Evolutionary conservation across 2,797 vertebrate species (phyloP).

Genomic region (Alectoris magna): DNA sequence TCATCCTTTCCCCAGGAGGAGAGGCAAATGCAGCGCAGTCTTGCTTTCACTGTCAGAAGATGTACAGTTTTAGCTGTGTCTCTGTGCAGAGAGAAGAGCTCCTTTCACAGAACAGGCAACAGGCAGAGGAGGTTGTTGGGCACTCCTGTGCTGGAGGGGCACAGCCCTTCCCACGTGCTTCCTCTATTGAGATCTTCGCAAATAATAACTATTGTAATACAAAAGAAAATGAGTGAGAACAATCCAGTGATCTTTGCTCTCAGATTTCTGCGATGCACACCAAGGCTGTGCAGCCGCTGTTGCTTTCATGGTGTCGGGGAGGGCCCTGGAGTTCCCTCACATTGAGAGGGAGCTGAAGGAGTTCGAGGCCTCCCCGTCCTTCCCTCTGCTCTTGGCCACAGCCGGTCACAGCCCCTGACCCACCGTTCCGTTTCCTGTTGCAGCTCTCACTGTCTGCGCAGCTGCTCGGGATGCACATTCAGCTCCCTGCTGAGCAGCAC

Average conservation of each 20-base stretch:
- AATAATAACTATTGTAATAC: neutral
- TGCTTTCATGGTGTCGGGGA: accelerated
- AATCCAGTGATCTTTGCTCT: neutral
- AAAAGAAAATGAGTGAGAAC: neutral
- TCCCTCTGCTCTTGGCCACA: neutral
- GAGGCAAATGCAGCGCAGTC: neutral
- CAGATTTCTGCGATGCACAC: neutral
- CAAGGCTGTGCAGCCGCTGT: accelerated
- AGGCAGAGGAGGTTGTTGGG: neutral
- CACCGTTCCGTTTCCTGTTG: neutral
- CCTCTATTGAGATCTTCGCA: neutral
- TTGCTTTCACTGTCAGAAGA: neutral
- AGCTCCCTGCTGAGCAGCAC: neutral
- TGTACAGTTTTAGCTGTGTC: neutral
- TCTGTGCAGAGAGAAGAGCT: neutral
- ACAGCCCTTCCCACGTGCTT: neutral
- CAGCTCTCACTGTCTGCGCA: neutral
- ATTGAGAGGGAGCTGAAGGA: accelerated
- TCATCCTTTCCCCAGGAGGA: neutral
- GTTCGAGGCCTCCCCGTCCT: neutral
- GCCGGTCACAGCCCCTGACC: accelerated
- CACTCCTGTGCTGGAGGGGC: neutral
- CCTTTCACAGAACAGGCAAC: neutral
- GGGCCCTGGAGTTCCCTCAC: accelerated
- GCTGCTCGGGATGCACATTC: accelerated